These are phyloP conservation scores for Hippolais icterina DNA, from an alignment of 2,113 vertebrate species.

Conservation along the genomic window DNA sequence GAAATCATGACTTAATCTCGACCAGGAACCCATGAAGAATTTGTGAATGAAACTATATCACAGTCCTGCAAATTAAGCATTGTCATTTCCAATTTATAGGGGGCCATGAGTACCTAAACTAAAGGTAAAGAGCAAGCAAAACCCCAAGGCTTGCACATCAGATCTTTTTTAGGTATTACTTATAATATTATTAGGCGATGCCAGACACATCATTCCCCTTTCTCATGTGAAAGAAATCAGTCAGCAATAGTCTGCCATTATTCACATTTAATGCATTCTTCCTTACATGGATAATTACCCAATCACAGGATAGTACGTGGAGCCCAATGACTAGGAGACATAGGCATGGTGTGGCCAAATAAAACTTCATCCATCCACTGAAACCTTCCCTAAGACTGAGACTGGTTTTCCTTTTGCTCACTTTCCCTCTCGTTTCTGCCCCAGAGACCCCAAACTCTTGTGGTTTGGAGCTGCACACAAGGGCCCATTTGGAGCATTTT, in stretches of 20 bases:
- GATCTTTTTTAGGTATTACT: neutral
- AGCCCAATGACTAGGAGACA: neutral
- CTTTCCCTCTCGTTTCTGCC: neutral
- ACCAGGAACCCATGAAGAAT: neutral
- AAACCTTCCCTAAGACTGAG: neutral
- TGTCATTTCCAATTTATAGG: neutral
- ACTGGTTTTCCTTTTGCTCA: neutral
- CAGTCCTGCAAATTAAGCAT: neutral
- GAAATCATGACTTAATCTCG: neutral
- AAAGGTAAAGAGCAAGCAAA: neutral
- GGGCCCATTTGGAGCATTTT: neutral
- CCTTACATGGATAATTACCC: neutral
- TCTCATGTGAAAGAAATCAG: neutral
- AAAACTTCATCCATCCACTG: neutral
- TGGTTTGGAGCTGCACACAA: neutral
- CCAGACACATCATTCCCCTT: neutral
- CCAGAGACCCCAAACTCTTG: neutral
- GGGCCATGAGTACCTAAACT: neutral
- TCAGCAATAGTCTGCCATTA: neutral
- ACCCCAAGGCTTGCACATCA: neutral
- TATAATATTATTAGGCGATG: neutral
- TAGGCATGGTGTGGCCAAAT: neutral
- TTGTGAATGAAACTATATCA: neutral
- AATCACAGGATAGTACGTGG: neutral
- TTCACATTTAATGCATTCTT: neutral